A percentile compares a stretch with the other conserved stretches of the same genome.
phyloP scores from a whole-genome alignment of 2,113 vertebrate species.

The Apodemus speciosus region DNA sequence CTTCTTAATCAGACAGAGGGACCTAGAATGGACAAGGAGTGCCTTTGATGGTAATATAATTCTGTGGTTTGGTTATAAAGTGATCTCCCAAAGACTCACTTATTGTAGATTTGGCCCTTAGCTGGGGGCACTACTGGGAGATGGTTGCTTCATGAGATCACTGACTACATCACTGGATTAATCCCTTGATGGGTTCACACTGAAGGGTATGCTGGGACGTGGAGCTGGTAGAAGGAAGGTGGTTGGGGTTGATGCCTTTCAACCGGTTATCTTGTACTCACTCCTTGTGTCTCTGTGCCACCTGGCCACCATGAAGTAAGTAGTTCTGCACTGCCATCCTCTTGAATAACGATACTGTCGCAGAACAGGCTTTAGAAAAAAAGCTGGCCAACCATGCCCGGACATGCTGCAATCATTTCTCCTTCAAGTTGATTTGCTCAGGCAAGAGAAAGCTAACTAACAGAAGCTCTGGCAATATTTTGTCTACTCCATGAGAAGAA shows the following conservation, averaged over 20 bases:
- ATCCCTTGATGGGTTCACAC: neutral
- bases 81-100: neutral
- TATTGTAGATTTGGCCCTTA: neutral
- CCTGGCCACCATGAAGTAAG: neutral
- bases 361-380: neutral
- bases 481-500: neutral
- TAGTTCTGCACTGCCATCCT: neutral
- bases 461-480: neutral
- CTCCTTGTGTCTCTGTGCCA: neutral
- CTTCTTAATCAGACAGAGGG: neutral
- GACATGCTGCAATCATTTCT: neutral
- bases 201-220: neutral
- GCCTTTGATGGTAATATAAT: accelerated
- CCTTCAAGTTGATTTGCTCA: neutral
- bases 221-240: neutral
- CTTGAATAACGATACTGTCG: no score
- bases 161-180: no score
- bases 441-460: neutral
- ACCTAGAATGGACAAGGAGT: neutral
- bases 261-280: no score
- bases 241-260: neutral
- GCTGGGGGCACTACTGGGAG: neutral
- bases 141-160: neutral
- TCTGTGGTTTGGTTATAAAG: neutral
- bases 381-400: neutral